Conservation (phyloP, 1,140 invertebrate genomes). For the Thereuonema tuberculata region DNA sequence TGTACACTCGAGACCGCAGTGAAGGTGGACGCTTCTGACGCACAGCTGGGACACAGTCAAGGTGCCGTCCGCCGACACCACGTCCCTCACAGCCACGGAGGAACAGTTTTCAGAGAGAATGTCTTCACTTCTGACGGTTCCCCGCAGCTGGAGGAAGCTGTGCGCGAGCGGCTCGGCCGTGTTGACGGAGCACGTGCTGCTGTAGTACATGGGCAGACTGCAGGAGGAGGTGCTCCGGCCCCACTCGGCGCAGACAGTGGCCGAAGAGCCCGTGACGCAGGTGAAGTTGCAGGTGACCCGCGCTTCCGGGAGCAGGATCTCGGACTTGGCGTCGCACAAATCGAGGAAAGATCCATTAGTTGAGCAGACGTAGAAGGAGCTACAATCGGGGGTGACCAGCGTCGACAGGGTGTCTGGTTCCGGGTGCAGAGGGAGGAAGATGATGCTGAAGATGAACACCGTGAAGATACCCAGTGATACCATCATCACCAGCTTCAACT, state of each 20-base stretch:
- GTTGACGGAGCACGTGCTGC: not conserved
- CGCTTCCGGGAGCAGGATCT: not conserved
- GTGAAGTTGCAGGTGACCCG: not conserved
- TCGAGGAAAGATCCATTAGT: not conserved
- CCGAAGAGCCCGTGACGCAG: not conserved
- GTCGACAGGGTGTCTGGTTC: not conserved
- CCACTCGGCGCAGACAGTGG: not conserved
- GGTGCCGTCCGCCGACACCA: not conserved
- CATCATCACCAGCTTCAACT: conserved; percentile 21
- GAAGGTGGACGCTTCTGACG: not conserved
- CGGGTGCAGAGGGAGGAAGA: conserved; percentile 3
- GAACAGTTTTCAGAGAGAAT: not conserved
- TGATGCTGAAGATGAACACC: conserved; percentile 6
- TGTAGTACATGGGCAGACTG: not conserved
- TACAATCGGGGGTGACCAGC: not conserved
- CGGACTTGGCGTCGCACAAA: not conserved
- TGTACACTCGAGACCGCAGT: not conserved
- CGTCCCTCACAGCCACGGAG: not conserved
- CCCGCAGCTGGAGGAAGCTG: not conserved
- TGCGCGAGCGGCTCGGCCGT: not conserved
- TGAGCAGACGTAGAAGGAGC: not conserved
- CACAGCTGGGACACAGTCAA: not conserved
- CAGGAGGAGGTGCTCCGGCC: not conserved
- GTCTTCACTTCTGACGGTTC: too few species aligned
- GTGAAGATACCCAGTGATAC: conserved; percentile 14